Conservation (phyloP, 2,888 invertebrate species). For the Andrena marginata region DNA sequence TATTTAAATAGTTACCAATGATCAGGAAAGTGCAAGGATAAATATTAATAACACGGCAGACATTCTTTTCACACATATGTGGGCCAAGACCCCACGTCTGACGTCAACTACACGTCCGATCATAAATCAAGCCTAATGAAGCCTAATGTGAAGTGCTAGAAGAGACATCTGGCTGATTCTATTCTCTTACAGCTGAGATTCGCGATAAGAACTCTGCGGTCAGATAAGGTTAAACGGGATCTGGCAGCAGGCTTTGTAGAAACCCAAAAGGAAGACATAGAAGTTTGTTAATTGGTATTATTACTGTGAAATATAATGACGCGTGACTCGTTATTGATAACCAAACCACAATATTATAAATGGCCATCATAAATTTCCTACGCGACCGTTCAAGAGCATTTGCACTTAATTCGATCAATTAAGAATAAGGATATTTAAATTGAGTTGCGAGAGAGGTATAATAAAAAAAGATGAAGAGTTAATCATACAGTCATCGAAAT, state of each 20-base stretch:
- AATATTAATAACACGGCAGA: not conserved
- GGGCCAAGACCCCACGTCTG: no score
- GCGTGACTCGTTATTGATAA: no score
- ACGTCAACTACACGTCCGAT: not conserved
- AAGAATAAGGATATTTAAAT: no score
- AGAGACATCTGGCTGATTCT: constrained; percentile 8
- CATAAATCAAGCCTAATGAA: constrained; percentile 46
- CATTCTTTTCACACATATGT: not conserved
- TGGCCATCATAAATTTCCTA: no score
- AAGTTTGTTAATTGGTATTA: not conserved
- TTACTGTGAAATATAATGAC: not conserved
- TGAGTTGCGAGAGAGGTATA: no score
- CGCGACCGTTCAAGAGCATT: no score
- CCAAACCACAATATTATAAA: no score
- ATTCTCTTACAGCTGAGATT: constrained; percentile 37
- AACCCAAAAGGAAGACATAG: not conserved
- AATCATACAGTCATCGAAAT: no score
- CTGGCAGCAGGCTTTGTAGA: not conserved
- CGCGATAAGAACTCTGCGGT: constrained; percentile 40
- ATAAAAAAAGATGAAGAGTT: no score
- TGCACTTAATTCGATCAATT: no score
- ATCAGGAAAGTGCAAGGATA: not conserved
- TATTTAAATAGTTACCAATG: not conserved
- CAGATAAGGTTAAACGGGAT: constrained; percentile 40
- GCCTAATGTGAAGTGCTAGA: constrained; percentile 28